These are phyloP conservation scores for Pelmatolapia mariae DNA, from an alignment of 2,113 vertebrate species.

Conservation along the genomic window DNA sequence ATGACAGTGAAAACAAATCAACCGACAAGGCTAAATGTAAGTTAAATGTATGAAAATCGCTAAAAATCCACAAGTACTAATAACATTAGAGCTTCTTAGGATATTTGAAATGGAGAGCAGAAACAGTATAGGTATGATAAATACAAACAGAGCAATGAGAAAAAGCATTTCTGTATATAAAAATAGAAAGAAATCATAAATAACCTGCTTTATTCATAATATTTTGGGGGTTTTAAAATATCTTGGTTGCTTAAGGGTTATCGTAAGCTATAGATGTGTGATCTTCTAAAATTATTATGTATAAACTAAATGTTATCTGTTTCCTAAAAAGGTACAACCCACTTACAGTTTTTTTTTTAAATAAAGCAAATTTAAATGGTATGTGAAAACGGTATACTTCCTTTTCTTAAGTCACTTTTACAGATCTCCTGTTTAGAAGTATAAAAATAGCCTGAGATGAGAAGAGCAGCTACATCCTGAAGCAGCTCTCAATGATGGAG, in stretches of 20 bases:
- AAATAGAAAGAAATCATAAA: neutral
- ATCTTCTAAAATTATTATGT: neutral
- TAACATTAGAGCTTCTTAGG: neutral
- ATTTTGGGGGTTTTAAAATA: fast-evolving
- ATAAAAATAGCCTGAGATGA: neutral
- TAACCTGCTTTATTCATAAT: neutral
- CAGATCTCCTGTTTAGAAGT: neutral
- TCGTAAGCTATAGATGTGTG: neutral
- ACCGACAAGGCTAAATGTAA: too few species aligned
- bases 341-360: neutral
- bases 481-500: neutral
- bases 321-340: neutral
- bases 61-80: neutral
- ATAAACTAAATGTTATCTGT: neutral
- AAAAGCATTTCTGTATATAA: neutral
- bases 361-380: neutral
- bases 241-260: neutral
- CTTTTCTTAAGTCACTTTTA: neutral
- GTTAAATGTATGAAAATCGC: neutral
- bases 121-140: neutral
- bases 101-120: neutral
- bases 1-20: neutral
- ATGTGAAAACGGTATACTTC: neutral
- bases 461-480: neutral
- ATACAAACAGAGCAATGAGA: neutral